These are phyloP conservation scores for Sweltsa coloradensis DNA, from an alignment of 1,140 invertebrate genomes.

Conservation along the genomic window DNA sequence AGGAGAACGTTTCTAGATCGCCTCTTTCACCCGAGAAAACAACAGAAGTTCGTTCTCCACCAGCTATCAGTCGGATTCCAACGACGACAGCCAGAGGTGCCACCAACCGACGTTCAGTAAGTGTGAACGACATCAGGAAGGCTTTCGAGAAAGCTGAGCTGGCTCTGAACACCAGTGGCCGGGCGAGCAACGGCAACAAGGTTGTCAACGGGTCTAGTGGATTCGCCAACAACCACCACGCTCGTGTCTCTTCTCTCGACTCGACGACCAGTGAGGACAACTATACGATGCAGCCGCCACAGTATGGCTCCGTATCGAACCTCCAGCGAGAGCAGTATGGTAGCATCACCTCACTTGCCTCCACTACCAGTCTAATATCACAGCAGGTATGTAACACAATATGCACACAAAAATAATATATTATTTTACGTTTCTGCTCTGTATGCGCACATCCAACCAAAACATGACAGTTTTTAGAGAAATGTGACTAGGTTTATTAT, in stretches of 20 bases:
- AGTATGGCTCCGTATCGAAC: slow-evolving; percentile 31
- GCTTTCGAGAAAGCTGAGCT: slow-evolving; percentile 38
- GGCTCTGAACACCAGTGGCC: background rate
- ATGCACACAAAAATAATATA: no score
- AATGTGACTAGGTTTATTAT: no score
- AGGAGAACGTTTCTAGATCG: no score
- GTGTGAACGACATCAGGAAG: slow-evolving; percentile 45
- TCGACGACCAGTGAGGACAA: slow-evolving; percentile 37
- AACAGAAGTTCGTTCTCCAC: no score
- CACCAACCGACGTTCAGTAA: slow-evolving; percentile 25
- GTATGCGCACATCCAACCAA: no score
- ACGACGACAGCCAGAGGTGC: slow-evolving; percentile 16
- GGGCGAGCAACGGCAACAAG: slow-evolving; percentile 1
- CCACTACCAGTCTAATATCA: slow-evolving; percentile 47
- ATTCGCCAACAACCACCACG: slow-evolving; percentile 19
- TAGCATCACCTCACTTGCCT: slow-evolving; percentile 46
- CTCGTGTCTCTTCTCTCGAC: slow-evolving; percentile 34
- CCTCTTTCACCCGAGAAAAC: no score
- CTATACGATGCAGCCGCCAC: slow-evolving; percentile 22
- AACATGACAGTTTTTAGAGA: no score
- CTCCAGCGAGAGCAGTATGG: slow-evolving; percentile 40
- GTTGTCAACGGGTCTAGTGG: slow-evolving; percentile 5
- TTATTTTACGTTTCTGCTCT: no score
- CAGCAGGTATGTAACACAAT: slow-evolving; percentile 42
- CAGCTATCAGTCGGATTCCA: slow-evolving; percentile 15